phyloP scores from a whole-genome alignment of 2,113 vertebrate species.

The Cinclus mexicanus region DNA sequence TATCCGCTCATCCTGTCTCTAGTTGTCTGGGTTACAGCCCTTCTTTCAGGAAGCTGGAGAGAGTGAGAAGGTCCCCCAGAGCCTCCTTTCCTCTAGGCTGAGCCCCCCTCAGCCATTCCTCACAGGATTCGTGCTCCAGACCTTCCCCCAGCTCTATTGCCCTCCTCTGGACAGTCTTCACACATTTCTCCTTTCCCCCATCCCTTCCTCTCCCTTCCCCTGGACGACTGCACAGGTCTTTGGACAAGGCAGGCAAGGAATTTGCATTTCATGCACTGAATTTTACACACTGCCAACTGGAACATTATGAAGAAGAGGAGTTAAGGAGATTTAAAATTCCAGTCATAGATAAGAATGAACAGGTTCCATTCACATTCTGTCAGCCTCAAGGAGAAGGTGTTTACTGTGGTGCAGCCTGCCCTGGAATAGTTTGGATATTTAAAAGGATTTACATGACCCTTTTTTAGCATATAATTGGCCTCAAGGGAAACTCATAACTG shows the following conservation, averaged over 20 bases:
- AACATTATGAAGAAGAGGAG: not conserved
- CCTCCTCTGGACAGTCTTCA: not conserved
- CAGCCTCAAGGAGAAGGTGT: not conserved
- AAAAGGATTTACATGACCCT: not conserved
- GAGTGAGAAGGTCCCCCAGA: too few relatives aligned
- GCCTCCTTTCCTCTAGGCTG: not conserved
- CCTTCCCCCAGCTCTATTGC: not conserved
- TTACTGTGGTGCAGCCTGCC: not conserved
- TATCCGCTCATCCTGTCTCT: not conserved
- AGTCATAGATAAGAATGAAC: not conserved
- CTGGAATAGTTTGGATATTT: not conserved
- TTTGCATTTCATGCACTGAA: fast-evolving
- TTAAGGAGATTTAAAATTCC: not conserved
- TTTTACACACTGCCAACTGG: fast-evolving
- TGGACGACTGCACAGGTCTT: not conserved
- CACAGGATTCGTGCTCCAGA: not conserved
- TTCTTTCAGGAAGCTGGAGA: too few relatives aligned
- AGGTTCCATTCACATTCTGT: not conserved
- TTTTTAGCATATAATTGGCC: not conserved
- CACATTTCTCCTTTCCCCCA: not conserved
- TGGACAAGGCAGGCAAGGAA: not conserved
- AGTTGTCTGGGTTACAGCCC: not conserved
- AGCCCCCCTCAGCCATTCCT: not conserved
- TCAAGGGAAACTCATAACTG: not conserved
- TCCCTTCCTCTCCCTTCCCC: not conserved